These are phyloP conservation scores for Phataginus tetradactyla DNA, from an alignment of 2,797 vertebrate species.

Conservation along the genomic window DNA sequence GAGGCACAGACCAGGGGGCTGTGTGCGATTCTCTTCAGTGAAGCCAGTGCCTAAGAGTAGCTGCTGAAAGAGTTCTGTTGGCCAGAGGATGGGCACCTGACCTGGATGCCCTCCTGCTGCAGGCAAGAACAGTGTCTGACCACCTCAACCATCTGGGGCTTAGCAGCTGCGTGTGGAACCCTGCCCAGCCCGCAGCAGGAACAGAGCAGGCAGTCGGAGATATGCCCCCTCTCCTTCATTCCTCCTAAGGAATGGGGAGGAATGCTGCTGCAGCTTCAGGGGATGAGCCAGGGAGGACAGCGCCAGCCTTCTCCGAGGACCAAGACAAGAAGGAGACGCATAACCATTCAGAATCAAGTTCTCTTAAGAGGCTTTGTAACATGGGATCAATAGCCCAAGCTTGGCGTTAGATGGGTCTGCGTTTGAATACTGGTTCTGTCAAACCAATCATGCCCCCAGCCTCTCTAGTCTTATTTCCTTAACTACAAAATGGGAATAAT, in stretches of 20 bases:
- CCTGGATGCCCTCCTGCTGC: no score
- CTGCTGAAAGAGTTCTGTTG: neutral
- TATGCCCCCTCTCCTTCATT: neutral
- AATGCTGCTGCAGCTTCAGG: neutral
- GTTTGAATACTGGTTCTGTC: neutral
- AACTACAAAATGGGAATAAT: neutral
- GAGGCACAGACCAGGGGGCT: neutral
- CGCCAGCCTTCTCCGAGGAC: no score
- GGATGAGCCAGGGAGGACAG: neutral
- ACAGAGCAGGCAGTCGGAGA: neutral
- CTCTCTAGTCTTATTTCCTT: neutral
- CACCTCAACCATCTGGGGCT: neutral
- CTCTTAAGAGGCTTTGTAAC: neutral
- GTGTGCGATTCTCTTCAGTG: neutral
- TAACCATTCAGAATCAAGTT: neutral
- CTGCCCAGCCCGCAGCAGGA: neutral
- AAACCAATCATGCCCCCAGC: no score
- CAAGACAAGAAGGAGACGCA: neutral
- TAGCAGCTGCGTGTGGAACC: neutral
- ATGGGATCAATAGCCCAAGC: neutral
- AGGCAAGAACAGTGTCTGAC: neutral
- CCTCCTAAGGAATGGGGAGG: neutral
- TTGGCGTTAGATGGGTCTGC: neutral
- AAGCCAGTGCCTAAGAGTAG: neutral
- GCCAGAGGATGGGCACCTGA: fast-evolving